Conservation (phyloP, 2,797 vertebrate genomes). For the Manis pentadactyla region DNA sequence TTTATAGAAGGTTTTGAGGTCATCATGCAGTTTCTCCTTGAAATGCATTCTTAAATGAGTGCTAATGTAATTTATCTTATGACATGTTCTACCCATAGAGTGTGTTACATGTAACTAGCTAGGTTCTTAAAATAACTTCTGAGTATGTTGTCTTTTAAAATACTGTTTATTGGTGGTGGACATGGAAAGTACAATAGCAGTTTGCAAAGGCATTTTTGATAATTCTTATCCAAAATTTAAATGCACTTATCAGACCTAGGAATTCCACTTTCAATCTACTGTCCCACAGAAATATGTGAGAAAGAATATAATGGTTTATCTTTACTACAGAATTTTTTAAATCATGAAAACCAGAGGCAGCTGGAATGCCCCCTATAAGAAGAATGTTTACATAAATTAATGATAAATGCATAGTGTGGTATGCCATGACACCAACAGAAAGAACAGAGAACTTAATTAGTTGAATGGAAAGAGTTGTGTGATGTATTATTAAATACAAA, state of each 20-base stretch:
- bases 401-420: rapidly evolving
- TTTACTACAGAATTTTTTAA: background rate
- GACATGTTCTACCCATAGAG: background rate
- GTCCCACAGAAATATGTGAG: background rate
- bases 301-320: background rate
- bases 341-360: background rate
- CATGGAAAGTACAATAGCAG: background rate
- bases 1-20: background rate
- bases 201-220: background rate
- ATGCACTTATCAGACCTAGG: background rate
- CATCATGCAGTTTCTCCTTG: background rate
- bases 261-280: background rate
- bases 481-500: background rate
- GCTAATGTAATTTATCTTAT: background rate
- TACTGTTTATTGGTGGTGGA: background rate
- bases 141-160: background rate
- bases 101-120: background rate
- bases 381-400: background rate
- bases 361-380: background rate
- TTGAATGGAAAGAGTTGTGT: background rate
- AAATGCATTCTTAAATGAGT: background rate
- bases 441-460: background rate
- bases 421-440: background rate
- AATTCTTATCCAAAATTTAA: background rate
- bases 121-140: background rate